Evolutionary conservation across 1,140 invertebrate species (phyloP).

Genomic region (Pissodes strobi): DNA sequence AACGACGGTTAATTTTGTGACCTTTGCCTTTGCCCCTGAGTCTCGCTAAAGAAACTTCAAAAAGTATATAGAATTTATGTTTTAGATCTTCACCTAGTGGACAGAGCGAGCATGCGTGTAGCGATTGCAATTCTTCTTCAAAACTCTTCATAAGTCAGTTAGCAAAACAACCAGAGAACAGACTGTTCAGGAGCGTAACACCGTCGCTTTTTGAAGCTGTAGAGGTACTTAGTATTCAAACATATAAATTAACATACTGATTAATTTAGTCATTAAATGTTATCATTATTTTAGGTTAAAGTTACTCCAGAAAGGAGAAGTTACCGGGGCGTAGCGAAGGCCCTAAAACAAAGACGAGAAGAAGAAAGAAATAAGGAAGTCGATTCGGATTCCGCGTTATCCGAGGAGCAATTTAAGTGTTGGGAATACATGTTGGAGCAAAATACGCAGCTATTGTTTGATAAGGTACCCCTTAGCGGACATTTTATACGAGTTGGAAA

Average conservation of each 20-base stretch:
- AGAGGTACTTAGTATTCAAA: too few relatives aligned
- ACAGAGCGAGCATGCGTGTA: constrained; percentile 74
- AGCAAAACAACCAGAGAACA: constrained; percentile 47
- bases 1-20: too few relatives aligned
- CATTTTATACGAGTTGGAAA: neutral
- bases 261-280: too few relatives aligned
- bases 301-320: constrained; percentile 58
- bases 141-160: constrained; percentile 53
- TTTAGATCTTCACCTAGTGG: constrained; percentile 77
- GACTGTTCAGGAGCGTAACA: constrained; percentile 51
- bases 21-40: too few relatives aligned
- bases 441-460: constrained; percentile 85
- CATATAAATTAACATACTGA: too few relatives aligned
- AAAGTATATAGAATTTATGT: too few relatives aligned
- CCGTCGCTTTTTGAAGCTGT: constrained; percentile 52
- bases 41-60: too few relatives aligned
- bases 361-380: constrained; percentile 58
- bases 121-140: constrained; percentile 60
- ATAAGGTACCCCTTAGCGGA: constrained; percentile 85
- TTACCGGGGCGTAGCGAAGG: constrained; percentile 63
- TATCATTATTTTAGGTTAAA: constrained; percentile 38
- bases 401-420: constrained; percentile 87
- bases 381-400: constrained; percentile 65
- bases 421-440: constrained; percentile 93
- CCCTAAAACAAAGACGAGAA: constrained; percentile 60